Percentiles rank a stretch among this genome's conserved stretches.
These are phyloP conservation scores for Epinotia bilunana DNA, from an alignment of 2,888 invertebrate species.

Conservation along the genomic window DNA sequence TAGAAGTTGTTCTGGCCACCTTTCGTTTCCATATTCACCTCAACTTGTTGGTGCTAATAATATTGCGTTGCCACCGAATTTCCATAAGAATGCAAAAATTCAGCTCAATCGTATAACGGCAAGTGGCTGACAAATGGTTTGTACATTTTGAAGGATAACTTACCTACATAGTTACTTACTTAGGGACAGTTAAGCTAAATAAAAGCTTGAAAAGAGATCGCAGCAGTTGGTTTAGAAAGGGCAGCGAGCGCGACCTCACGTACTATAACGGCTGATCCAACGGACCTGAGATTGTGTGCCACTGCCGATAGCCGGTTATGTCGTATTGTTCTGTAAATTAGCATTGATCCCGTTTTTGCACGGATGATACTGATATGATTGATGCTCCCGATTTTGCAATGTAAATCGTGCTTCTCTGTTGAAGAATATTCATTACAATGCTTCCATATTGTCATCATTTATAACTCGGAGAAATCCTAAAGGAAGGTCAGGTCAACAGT, in stretches of 20 bases:
- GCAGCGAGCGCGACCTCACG: conserved; percentile 63
- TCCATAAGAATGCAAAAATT: too few relatives aligned
- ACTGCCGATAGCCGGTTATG: neutral
- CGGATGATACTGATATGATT: neutral
- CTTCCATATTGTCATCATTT: neutral
- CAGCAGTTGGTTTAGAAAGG: conserved; percentile 59
- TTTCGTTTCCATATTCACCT: too few relatives aligned
- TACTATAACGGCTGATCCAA: conserved; percentile 56
- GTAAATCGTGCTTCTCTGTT: neutral
- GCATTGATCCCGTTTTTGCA: neutral
- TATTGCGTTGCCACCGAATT: too few relatives aligned
- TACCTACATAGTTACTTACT: too few relatives aligned
- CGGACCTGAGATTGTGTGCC: conserved; percentile 51
- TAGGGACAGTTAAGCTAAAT: too few relatives aligned
- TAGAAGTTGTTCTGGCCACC: too few relatives aligned
- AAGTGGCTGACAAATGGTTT: too few relatives aligned
- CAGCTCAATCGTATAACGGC: too few relatives aligned
- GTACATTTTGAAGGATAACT: too few relatives aligned
- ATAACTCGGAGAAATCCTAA: too few relatives aligned
- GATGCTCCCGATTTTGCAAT: neutral
- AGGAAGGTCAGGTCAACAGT: too few relatives aligned
- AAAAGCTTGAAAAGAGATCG: neutral
- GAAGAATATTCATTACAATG: neutral
- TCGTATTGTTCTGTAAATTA: neutral
- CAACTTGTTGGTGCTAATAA: too few relatives aligned